Base-by-base conservation (phyloP, 2,888 invertebrate genomes). In the Achlya flavicornis region DNA sequence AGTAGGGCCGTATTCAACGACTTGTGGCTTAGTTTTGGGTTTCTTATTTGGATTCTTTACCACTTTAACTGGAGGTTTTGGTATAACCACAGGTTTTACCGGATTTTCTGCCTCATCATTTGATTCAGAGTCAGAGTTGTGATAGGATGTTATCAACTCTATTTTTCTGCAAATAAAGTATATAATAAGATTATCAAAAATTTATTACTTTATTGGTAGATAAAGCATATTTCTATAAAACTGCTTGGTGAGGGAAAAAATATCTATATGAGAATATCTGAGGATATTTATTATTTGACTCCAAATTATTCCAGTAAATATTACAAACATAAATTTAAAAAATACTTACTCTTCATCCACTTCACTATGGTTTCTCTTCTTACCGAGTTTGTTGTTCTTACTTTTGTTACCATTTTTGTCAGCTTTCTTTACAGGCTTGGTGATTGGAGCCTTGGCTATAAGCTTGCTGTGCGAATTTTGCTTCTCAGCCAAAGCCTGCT, bases 141-240 rank as follows among this genome's bases (percentile, higher is more conserved):
- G 88, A 72, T 92, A 95, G 35, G 94, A 94, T 26, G 95, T 95
- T 64, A 95, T 95, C 57, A 95, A 79, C 83, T 95, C 95, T 71
- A 95, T 95, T 90, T 93, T 94, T 65, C 95, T 95, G 88, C 26
- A 85, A 82, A 64, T 64, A 66, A n/a, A 16, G n/a, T 14, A 46
- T 35, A 35, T 35, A 35, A 4, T 35, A 35, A 35, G 7, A 3
- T 35, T 26, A 26, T 26, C 26, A 26, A 26, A 26, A 26, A 26
- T 26, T 26, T 26, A 26, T 26, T 26, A 2, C 26, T 26, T 26
- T n/a, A n/a, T n/a, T n/a, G n/a, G n/a, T n/a, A n/a, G n/a, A n/a
- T n/a, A n/a, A n/a, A n/a, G n/a, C n/a, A n/a, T n/a, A n/a, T n/a
- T n/a, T n/a, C n/a, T n/a, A n/a, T n/a, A n/a, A n/a, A n/a, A 12